Evolutionary conservation across 2,797 vertebrate genomes (phyloP).

Genomic region (Nyctalus aviator): DNA sequence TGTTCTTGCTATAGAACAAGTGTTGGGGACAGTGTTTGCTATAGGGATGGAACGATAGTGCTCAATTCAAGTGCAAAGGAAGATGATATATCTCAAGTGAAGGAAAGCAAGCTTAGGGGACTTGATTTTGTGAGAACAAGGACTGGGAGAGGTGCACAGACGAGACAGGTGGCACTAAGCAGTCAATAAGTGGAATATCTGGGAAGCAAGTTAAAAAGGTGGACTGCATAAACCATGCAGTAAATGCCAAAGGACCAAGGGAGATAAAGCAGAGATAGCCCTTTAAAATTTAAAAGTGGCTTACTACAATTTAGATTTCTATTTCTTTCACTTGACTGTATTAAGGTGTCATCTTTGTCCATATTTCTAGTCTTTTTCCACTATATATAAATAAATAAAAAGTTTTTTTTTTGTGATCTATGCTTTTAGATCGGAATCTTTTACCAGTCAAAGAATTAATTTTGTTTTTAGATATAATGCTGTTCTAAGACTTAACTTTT

Average conservation of each 20-base stretch:
- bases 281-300: not conserved
- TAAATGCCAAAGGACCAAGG: too few relatives aligned
- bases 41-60: fast-evolving
- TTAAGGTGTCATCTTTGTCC: not conserved
- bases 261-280: fast-evolving
- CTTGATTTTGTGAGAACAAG: not conserved
- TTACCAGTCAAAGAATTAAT: not conserved
- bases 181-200: fast-evolving
- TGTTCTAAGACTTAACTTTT: constrained; percentile 10
- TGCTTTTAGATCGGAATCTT: constrained; percentile 43
- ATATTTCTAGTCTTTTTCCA: not conserved
- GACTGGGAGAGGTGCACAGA: not conserved
- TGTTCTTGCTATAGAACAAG: not conserved
- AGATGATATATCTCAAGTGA: not conserved
- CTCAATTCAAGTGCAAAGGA: fast-evolving
- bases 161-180: too few relatives aligned
- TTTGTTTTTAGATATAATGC: constrained; percentile 45
- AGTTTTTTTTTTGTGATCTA: not conserved
- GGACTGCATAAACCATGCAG: fast-evolving
- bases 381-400: not conserved
- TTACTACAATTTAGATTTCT: not conserved
- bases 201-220: fast-evolving
- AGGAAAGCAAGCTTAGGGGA: not conserved
- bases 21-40: not conserved
- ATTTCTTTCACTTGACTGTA: not conserved